Evolutionary conservation across 2,797 vertebrate species (phyloP).

Genomic region (Catamblyrhynchus diadema): DNA sequence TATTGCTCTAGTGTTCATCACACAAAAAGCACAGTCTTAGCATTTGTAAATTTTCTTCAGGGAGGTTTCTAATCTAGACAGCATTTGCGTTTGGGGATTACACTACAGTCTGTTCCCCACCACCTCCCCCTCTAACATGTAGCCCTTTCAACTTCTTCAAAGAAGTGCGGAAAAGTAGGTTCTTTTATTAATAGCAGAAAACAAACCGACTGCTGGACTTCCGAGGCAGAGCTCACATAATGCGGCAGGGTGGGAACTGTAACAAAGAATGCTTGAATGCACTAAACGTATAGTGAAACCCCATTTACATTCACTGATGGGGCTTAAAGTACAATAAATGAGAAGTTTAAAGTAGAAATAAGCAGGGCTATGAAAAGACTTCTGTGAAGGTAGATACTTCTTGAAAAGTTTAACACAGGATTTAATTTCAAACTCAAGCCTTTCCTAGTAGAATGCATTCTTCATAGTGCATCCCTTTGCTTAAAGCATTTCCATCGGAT

Average conservation of each 20-base stretch:
- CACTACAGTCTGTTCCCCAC: slow-evolving; percentile 68
- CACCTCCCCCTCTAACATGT: slow-evolving; percentile 72
- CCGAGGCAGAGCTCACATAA: slow-evolving; percentile 76
- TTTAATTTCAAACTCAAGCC: slow-evolving; percentile 62
- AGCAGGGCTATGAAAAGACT: slow-evolving; percentile 72
- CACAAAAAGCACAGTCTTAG: slow-evolving; percentile 66
- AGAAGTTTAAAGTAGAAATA: slow-evolving; percentile 76
- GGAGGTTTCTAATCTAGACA: slow-evolving; percentile 74
- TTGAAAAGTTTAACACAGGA: slow-evolving; percentile 69
- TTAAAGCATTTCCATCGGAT: background rate
- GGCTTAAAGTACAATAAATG: slow-evolving; percentile 74
- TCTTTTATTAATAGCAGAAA: slow-evolving; percentile 81
- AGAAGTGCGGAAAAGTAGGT: slow-evolving; percentile 71
- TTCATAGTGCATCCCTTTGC: slow-evolving; percentile 20
- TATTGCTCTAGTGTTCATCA: slow-evolving; percentile 63
- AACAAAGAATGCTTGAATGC: slow-evolving; percentile 80
- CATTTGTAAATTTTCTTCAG: slow-evolving; percentile 71
- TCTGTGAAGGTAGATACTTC: slow-evolving; percentile 67
- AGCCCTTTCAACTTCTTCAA: slow-evolving; percentile 80
- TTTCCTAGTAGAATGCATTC: slow-evolving; percentile 45
- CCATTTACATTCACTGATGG: slow-evolving; percentile 77
- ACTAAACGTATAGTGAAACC: slow-evolving; percentile 77
- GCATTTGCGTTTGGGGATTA: slow-evolving; percentile 75
- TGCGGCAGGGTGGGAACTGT: slow-evolving; percentile 72
- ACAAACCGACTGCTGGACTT: slow-evolving; percentile 80